Conservation (phyloP, 2,888 invertebrate genomes). For the Drosophila ezoana region DNA sequence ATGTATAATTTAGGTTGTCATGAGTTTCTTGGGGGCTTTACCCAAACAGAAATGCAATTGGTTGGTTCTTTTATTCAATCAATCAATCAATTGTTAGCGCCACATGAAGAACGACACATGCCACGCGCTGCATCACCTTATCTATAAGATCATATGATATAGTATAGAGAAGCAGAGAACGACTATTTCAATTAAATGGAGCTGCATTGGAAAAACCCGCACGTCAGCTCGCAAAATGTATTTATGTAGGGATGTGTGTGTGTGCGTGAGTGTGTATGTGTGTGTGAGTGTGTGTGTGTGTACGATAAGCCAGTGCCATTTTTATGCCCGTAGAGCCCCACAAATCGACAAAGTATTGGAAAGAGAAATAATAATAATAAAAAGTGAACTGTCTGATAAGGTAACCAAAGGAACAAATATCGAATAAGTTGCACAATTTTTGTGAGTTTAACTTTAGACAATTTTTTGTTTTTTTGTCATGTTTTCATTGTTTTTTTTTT, state of each 20-base stretch:
- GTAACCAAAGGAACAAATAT: neutral
- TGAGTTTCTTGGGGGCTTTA: neutral
- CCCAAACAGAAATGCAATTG: neutral
- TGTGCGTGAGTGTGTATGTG: conserved; percentile 7
- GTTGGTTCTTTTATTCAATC: neutral
- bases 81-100: conserved; percentile 2
- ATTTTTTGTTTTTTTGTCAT: conserved; percentile 2
- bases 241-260: neutral
- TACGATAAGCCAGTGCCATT: conserved; percentile 38
- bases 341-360: conserved; percentile 2
- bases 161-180: conserved; percentile 19
- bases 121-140: conserved; percentile 27
- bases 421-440: conserved; percentile 10
- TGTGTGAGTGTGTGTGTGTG: conserved; percentile 8
- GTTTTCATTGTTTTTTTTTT: conserved; percentile 13
- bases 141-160: conserved; percentile 40
- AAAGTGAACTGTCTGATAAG: conserved; percentile 7
- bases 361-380: neutral
- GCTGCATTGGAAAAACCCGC: conserved; percentile 19
- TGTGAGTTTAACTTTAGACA: conserved; percentile 12
- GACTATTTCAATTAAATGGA: conserved; percentile 42
- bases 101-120: conserved; percentile 28
- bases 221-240: neutral
- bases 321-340: neutral
- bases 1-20: no score